Evolutionary conservation across 2,797 vertebrate species (phyloP), one percentile per base, ranked within the genome.

Genomic region (Psittacula echo): DNA sequence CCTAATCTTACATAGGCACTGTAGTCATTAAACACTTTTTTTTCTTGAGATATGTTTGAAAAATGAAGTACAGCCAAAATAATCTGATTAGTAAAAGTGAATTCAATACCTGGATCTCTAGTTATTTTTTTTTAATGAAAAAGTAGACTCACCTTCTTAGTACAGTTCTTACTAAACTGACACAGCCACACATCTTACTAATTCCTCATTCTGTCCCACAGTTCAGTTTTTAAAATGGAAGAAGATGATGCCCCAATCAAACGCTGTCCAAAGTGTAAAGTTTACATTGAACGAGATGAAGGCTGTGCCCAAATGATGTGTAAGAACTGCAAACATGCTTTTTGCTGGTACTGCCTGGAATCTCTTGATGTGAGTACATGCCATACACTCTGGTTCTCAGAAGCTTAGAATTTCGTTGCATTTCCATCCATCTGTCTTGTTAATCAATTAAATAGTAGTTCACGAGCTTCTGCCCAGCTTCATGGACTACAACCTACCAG

Each of bases 261-360:
- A 94, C 99, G 99, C 79, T 99, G 99, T 95, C 99, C 99, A 32
- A 99, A 99, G 97, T 99, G 99, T 98, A 99, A 99, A 98, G 99
- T 99, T 89, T 99, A 99, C 98, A 99, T 99, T 22, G 99, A 99
- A 97, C 97, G 99, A 66, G 99, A 99, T 29, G 99, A 99, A 88
- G 99, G 99, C 77, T 99, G 99, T 20, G 99, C 99, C 5, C 99
- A 99, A 97, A 99, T 99, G 99, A 99, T 99, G 99, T 99, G 99
- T 95, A 99, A 99, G 98, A 99, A 99, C 97, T 99, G 99, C 98
- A 99, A 99, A 91, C 99, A 99, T 14, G 99, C 99, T 91, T 99
- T 99, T 98, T 99, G 99, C 98, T 99, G 99, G 99, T 99, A 99
- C 98, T 99, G 99, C 95, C 98, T 99, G 96, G 99, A 99, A 95